These are phyloP conservation scores for Pogonomyrmex barbatus DNA, from an alignment of 1,140 invertebrate species.

Conservation along the genomic window DNA sequence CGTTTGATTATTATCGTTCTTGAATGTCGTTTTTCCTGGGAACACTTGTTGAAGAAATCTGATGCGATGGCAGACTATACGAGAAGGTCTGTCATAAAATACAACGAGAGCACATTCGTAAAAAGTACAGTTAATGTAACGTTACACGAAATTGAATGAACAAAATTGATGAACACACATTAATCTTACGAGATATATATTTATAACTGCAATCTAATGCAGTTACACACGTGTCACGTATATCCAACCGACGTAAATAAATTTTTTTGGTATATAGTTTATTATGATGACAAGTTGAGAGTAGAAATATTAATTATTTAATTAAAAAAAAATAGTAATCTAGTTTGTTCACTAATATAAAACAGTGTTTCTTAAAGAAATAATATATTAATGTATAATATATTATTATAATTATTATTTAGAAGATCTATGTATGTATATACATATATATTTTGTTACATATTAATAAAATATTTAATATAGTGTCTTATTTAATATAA, in stretches of 20 bases:
- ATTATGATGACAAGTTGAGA: not conserved
- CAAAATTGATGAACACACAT: conserved; percentile 20
- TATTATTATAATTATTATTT: not conserved
- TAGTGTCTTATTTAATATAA: not conserved
- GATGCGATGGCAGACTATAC: conserved; percentile 9
- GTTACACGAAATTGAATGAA: not conserved
- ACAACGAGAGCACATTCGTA: not conserved
- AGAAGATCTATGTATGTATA: not conserved
- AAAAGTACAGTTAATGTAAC: conserved; percentile 7
- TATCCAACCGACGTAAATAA: not conserved
- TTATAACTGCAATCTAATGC: not conserved
- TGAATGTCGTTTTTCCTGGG: conserved; percentile 14
- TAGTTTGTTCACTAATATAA: not conserved
- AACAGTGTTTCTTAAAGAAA: not conserved
- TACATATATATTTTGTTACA: not conserved
- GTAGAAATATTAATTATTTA: not conserved
- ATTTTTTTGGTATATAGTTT: not conserved
- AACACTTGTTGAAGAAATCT: conserved; percentile 45
- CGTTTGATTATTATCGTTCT: conserved; percentile 40
- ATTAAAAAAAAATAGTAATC: not conserved
- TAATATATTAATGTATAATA: not conserved
- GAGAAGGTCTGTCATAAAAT: conserved; percentile 33
- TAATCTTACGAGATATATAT: not conserved
- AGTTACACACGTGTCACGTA: not conserved
- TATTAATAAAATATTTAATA: not conserved